Evolutionary conservation across 2,888 invertebrate species (phyloP).

Genomic region (Nemurella pictetii): DNA sequence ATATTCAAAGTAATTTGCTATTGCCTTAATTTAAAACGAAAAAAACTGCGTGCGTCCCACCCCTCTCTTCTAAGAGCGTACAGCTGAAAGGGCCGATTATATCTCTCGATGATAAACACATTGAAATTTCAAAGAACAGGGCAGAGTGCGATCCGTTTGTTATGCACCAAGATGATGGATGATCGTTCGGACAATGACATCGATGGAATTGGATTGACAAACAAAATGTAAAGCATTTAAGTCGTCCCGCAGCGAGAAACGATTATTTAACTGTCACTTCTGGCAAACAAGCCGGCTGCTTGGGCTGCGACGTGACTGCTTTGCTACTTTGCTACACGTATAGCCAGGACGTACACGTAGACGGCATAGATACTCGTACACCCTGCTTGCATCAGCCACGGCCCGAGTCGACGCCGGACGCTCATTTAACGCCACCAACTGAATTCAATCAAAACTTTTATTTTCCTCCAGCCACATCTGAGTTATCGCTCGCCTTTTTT

Average conservation of each 20-base stretch:
- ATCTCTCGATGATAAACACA: background rate
- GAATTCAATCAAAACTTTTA: conserved; percentile 13
- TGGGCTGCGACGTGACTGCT: background rate
- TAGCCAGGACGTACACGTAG: background rate
- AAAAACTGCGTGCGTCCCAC: background rate
- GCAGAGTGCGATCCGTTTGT: background rate
- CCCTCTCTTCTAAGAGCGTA: background rate
- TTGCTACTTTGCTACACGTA: background rate
- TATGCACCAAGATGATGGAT: background rate
- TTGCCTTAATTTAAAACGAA: background rate
- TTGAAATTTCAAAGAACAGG: background rate
- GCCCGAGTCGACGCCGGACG: background rate
- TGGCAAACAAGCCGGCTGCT: background rate
- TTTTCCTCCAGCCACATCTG: background rate
- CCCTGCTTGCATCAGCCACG: background rate
- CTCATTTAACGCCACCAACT: background rate
- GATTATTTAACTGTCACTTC: conserved; percentile 19
- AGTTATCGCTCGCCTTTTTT: background rate
- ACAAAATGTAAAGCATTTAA: conserved; percentile 23
- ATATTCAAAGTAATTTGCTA: background rate
- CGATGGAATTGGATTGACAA: background rate
- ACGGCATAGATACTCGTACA: no score
- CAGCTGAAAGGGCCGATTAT: background rate
- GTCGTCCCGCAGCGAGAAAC: conserved; percentile 17
- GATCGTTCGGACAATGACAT: conserved; percentile 1